Conservation (phyloP, 2,888 invertebrate genomes). For the Amphipoea oculea region DNA sequence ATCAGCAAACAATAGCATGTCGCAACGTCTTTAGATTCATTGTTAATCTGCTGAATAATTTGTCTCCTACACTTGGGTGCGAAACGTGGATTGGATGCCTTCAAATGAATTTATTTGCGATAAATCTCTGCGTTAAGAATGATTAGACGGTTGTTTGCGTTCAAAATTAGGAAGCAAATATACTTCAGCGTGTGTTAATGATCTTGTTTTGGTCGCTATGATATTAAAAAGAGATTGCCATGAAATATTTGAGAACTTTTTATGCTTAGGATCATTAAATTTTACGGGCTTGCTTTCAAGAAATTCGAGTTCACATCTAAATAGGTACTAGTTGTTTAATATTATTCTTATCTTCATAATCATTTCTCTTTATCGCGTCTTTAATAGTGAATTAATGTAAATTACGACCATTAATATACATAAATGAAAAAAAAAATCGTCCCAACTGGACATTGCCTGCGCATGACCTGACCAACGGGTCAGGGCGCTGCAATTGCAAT, state of each 20-base stretch:
- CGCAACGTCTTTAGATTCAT: conserved; percentile 79
- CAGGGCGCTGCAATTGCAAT: too few species aligned
- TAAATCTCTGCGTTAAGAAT: conserved; percentile 35
- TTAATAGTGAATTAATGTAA: conserved; percentile 38
- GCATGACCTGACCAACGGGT: background rate
- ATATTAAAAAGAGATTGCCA: conserved; percentile 3
- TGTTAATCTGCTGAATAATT: conserved; percentile 81
- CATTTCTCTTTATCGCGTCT: conserved; percentile 38
- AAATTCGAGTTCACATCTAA: conserved; percentile 5
- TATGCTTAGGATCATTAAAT: conserved; percentile 29
- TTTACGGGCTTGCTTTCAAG: conserved; percentile 34
- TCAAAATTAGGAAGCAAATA: conserved; percentile 28
- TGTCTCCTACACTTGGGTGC: conserved; percentile 80
- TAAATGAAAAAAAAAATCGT: background rate
- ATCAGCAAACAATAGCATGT: conserved; percentile 80
- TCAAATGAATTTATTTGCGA: conserved; percentile 56
- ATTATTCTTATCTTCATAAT: conserved; percentile 30
- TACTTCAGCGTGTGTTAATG: conserved; percentile 19
- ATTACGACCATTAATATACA: conserved; percentile 23
- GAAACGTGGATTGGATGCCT: conserved; percentile 61
- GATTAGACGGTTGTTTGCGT: conserved; percentile 25
- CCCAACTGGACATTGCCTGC: background rate
- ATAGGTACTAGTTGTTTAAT: conserved; percentile 2
- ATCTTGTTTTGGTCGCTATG: conserved; percentile 6
- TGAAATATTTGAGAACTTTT: conserved; percentile 17